Evolutionary conservation across 1,140 invertebrate genomes (phyloP).

Genomic region (Ceratitis capitata): DNA sequence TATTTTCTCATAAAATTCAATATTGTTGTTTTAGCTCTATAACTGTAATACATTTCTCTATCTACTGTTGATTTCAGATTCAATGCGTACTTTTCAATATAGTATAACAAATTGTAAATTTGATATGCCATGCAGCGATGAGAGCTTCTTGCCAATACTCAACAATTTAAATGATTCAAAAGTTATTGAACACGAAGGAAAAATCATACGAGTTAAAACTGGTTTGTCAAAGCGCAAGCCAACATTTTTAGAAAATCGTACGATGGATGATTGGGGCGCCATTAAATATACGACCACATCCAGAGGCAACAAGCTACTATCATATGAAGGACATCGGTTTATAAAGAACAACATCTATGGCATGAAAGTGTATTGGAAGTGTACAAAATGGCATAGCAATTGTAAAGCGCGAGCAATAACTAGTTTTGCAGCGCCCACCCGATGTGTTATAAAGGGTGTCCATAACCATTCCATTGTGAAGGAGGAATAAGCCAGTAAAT

Average conservation of each 20-base stretch:
- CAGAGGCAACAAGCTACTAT: slow-evolving; percentile 55
- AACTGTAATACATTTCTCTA: background rate
- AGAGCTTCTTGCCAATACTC: slow-evolving; percentile 41
- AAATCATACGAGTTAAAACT: background rate
- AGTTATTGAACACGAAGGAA: background rate
- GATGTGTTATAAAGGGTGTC: slow-evolving; percentile 54
- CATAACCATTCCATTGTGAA: slow-evolving; percentile 53
- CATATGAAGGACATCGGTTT: slow-evolving; percentile 58
- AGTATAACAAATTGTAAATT: slow-evolving; percentile 41
- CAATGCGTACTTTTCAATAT: slow-evolving; percentile 39
- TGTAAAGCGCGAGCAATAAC: slow-evolving; percentile 61
- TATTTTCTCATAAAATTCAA: background rate
- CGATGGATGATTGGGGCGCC: slow-evolving; percentile 46
- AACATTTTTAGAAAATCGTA: slow-evolving; percentile 44
- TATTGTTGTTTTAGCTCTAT: background rate
- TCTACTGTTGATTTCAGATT: slow-evolving; percentile 36
- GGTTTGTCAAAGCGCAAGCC: slow-evolving; percentile 51
- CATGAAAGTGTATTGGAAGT: slow-evolving; percentile 63
- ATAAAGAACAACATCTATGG: slow-evolving; percentile 61
- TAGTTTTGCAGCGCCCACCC: slow-evolving; percentile 44
- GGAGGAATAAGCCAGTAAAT: slow-evolving; percentile 35
- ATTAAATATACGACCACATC: slow-evolving; percentile 52
- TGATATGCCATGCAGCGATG: slow-evolving; percentile 29
- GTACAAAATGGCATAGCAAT: slow-evolving; percentile 61
- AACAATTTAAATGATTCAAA: background rate